A percentile compares a stretch with the other conserved stretches of the same genome.
These are phyloP conservation scores for Isotomurus palustris DNA, from an alignment of 2,888 invertebrate species.

Conservation along the genomic window DNA sequence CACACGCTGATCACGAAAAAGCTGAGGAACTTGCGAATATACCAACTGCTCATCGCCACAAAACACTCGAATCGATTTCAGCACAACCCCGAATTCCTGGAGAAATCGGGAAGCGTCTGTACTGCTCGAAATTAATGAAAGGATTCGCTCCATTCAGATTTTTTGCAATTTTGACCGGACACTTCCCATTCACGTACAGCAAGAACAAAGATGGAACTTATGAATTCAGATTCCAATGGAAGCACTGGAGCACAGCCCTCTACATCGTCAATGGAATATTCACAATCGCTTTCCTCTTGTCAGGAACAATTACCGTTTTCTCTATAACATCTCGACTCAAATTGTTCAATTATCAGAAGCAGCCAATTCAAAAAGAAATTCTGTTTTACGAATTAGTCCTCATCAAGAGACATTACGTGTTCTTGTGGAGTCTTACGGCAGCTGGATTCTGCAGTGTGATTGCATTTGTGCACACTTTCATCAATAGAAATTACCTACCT, in stretches of 20 bases:
- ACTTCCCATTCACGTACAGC: not conserved
- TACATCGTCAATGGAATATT: not conserved
- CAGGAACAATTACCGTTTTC: not conserved
- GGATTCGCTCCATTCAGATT: not conserved
- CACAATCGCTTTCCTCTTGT: not conserved
- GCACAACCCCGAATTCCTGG: no score
- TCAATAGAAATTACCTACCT: constrained; percentile 3
- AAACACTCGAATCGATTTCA: no score
- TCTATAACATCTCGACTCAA: not conserved
- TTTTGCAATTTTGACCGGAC: not conserved
- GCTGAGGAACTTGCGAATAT: no score
- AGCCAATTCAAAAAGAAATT: not conserved
- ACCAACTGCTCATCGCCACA: no score
- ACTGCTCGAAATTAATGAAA: not conserved
- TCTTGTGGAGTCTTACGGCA: not conserved
- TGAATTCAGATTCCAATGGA: not conserved
- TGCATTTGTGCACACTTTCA: not conserved
- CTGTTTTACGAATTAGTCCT: not conserved
- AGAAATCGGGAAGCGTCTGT: no score
- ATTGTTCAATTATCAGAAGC: not conserved
- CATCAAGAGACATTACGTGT: constrained; percentile 3
- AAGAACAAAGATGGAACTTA: not conserved
- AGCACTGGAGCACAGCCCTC: not conserved
- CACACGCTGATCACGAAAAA: not conserved
- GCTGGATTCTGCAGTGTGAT: not conserved